Percentiles rank a stretch among this genome's conserved stretches.
phyloP scores from a whole-genome alignment of 2,113 vertebrate genomes.

The Galemys pyrenaicus region DNA sequence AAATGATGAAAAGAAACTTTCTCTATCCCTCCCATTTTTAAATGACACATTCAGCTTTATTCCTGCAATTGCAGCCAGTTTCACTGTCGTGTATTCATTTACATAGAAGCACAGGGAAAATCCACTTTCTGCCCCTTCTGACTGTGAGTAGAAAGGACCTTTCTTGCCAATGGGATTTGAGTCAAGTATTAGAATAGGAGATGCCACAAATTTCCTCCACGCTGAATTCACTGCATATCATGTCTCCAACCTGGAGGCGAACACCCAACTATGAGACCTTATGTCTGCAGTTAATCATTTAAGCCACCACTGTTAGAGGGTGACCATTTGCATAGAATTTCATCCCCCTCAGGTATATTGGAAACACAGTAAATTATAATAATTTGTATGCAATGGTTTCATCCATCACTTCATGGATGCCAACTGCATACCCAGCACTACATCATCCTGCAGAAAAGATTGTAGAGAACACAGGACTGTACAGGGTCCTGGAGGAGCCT shows the following conservation, averaged over 20 bases:
- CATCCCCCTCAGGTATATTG: neutral
- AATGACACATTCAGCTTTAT: neutral
- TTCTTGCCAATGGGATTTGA: neutral
- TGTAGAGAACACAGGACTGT: neutral
- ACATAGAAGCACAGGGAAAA: neutral
- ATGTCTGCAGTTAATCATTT: neutral
- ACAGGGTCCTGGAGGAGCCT: neutral
- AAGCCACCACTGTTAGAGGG: neutral
- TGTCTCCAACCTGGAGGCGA: neutral
- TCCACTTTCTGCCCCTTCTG: neutral
- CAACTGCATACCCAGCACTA: fast-evolving
- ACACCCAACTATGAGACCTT: neutral
- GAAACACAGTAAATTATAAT: neutral
- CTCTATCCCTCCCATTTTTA: conserved; percentile 18
- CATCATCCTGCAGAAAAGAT: neutral
- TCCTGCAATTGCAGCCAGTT: neutral
- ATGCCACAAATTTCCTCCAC: neutral
- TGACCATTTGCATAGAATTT: neutral
- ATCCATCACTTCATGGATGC: neutral
- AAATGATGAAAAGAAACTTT: neutral
- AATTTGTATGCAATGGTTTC: neutral
- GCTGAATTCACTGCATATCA: neutral
- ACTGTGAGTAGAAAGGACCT: neutral
- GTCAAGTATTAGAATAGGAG: neutral
- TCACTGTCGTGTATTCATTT: neutral